These are phyloP conservation scores for Piaya cayana DNA, from an alignment of 2,113 vertebrate genomes.

Conservation along the genomic window DNA sequence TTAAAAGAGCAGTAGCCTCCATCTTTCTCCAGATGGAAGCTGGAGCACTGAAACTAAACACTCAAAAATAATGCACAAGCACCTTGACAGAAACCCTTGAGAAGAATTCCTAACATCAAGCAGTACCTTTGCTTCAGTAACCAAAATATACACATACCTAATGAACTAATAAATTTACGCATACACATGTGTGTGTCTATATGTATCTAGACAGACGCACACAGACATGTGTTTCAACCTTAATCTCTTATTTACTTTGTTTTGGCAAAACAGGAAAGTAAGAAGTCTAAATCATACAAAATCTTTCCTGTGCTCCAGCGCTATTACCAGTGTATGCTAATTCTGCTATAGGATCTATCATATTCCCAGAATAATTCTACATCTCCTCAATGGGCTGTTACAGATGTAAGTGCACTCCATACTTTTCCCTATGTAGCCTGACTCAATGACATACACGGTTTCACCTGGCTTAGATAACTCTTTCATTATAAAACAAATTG, in stretches of 20 bases:
- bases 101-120: background rate
- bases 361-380: background rate
- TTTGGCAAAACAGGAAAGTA: background rate
- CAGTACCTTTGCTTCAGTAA: background rate
- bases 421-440: background rate
- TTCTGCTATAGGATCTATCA: background rate
- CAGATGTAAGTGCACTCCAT: background rate
- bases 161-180: background rate
- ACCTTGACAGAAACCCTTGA: background rate
- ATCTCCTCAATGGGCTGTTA: background rate
- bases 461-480: background rate
- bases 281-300: background rate
- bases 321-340: background rate
- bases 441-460: background rate
- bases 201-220: background rate
- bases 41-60: background rate
- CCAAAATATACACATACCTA: background rate
- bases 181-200: accelerated
- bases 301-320: background rate
- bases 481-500: background rate
- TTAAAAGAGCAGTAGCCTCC: background rate
- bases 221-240: background rate
- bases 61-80: background rate
- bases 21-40: background rate
- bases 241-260: background rate